Evolutionary conservation across 2,113 vertebrate species (phyloP).

Genomic region (Chaetura pelagica): DNA sequence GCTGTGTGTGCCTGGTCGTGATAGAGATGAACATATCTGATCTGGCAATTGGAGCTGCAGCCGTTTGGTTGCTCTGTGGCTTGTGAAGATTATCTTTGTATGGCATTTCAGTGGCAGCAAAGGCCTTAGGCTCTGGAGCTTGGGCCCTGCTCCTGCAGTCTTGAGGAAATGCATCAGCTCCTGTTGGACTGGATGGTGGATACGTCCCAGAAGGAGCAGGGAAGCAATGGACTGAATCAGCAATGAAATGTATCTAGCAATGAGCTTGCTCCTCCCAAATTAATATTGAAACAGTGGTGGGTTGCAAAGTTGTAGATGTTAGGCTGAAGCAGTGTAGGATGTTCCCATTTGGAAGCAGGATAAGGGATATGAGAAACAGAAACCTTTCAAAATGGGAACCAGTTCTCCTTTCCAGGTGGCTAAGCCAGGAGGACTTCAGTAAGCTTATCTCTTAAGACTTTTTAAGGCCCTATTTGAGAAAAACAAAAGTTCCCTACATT

Average conservation of each 20-base stretch:
- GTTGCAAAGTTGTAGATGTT: neutral
- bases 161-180: neutral
- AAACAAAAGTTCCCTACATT: neutral
- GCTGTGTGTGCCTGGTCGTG: neutral
- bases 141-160: neutral
- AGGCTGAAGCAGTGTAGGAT: neutral
- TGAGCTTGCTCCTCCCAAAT: neutral
- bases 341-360: neutral
- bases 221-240: neutral
- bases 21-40: neutral
- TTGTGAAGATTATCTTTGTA: neutral
- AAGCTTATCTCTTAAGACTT: neutral
- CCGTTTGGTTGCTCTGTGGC: neutral
- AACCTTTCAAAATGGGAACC: neutral
- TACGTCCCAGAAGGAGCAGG: neutral
- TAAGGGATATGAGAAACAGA: neutral
- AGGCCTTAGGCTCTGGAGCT: neutral
- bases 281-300: neutral
- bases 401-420: neutral
- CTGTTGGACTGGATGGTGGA: neutral
- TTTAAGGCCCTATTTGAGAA: neutral
- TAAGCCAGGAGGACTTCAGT: neutral
- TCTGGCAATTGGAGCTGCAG: rapidly evolving
- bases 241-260: neutral
- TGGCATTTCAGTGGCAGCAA: rapidly evolving